These are phyloP conservation scores for Pampus argenteus DNA, from an alignment of 2,797 vertebrate genomes.

Conservation along the genomic window DNA sequence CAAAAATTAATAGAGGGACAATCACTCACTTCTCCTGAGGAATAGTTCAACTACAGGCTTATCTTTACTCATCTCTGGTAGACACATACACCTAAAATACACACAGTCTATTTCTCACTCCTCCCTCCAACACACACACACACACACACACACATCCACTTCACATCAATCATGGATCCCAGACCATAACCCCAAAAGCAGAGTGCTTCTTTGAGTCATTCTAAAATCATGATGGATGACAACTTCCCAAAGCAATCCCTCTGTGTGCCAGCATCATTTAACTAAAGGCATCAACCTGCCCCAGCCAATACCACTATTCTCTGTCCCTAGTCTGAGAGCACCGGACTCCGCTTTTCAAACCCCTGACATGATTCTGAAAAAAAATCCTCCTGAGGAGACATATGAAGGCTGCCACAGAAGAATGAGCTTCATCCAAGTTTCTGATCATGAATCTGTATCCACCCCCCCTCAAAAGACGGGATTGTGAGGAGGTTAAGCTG, in stretches of 20 bases:
- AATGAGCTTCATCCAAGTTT: slow-evolving; percentile 62
- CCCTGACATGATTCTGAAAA: slow-evolving; percentile 30
- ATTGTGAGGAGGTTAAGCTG: slow-evolving; percentile 76
- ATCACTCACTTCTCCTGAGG: slow-evolving; percentile 40
- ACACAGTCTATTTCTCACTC: slow-evolving; percentile 42
- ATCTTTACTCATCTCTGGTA: slow-evolving; percentile 43
- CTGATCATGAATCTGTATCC: slow-evolving; percentile 52
- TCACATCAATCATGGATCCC: slow-evolving; percentile 80
- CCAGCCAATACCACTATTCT: slow-evolving; percentile 68
- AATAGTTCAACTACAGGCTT: slow-evolving; percentile 26
- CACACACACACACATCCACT: slow-evolving; percentile 57
- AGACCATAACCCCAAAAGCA: slow-evolving; percentile 82
- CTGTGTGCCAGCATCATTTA: slow-evolving; percentile 84
- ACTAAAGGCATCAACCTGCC: slow-evolving; percentile 81
- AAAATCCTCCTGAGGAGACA: slow-evolving; percentile 47
- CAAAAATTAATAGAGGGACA: slow-evolving; percentile 25
- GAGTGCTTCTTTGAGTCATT: slow-evolving; percentile 81
- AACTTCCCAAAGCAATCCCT: slow-evolving; percentile 85
- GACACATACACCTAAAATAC: slow-evolving; percentile 15
- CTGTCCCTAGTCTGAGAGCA: slow-evolving; percentile 34
- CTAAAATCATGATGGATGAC: slow-evolving; percentile 88
- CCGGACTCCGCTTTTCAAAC: slow-evolving; percentile 55
- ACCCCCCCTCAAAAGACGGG: slow-evolving; percentile 34
- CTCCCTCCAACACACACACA: slow-evolving; percentile 27
- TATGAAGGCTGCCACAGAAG: slow-evolving; percentile 65